phyloP scores from a whole-genome alignment of 2,888 invertebrate genomes.

The Tenthredo livida region DNA sequence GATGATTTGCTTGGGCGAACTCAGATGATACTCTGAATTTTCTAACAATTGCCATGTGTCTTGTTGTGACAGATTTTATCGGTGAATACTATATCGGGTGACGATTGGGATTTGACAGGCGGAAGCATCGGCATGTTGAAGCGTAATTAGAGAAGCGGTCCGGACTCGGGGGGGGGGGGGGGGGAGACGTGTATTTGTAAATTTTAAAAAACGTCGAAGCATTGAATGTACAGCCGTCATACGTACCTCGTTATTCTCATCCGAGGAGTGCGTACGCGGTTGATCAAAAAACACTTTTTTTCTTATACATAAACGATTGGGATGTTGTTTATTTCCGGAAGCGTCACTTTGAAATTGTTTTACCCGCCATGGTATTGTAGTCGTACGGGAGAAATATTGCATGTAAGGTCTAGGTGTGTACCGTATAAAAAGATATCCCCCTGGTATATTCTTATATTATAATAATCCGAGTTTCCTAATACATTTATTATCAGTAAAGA shows the following conservation, averaged over 20 bases:
- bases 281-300: neutral
- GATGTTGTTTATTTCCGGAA: conserved; percentile 54
- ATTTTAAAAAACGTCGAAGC: neutral
- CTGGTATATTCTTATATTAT: neutral
- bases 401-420: neutral
- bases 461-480: neutral
- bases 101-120: neutral
- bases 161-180: neutral
- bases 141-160: neutral
- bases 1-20: neutral
- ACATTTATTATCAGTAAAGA: neutral
- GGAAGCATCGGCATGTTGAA: neutral
- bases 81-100: no score
- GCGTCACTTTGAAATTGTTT: conserved; percentile 52
- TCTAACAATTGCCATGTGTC: neutral
- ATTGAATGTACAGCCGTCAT: neutral
- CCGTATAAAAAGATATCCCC: neutral
- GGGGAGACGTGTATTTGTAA: neutral
- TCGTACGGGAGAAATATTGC: neutral
- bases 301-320: neutral
- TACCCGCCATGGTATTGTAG: conserved; percentile 32
- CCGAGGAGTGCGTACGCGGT: neutral
- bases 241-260: conserved; percentile 3
- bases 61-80: neutral
- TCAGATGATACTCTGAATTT: neutral